These are phyloP conservation scores for Mustela lutreola DNA, from an alignment of 2,113 vertebrate genomes.

Conservation along the genomic window DNA sequence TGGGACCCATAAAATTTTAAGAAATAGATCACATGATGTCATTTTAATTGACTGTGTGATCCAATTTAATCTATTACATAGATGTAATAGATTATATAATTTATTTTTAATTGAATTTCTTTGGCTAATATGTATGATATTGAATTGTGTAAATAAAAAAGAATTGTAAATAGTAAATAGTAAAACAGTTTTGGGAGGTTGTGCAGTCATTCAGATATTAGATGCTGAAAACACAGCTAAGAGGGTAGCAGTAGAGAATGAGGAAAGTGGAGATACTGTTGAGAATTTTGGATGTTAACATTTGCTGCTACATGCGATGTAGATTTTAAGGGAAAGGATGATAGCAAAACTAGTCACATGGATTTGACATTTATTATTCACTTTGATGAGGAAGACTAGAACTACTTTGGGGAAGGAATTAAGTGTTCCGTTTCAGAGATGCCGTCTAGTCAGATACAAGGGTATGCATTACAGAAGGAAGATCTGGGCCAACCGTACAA, in stretches of 20 bases:
- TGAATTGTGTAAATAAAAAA: neutral
- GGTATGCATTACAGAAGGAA: neutral
- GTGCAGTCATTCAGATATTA: neutral
- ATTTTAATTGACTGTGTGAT: neutral
- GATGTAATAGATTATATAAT: neutral
- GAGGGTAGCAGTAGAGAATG: neutral
- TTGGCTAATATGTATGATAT: neutral
- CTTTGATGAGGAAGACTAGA: neutral
- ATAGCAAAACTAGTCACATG: neutral
- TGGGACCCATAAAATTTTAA: neutral
- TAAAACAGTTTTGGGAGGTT: neutral
- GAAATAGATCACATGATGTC: neutral
- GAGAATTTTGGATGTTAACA: neutral
- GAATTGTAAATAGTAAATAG: neutral
- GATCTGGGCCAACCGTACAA: neutral
- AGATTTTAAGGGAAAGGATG: neutral
- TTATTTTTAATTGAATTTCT: neutral
- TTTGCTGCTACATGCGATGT: neutral
- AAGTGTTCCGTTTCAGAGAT: neutral
- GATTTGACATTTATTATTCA: neutral
- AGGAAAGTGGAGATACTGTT: neutral
- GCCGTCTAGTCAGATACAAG: too few relatives aligned
- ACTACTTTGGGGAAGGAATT: neutral
- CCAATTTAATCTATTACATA: neutral
- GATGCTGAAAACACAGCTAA: neutral